Evolutionary conservation across 2,797 vertebrate species (phyloP).

Genomic region (Cyprinodon diabolis): DNA sequence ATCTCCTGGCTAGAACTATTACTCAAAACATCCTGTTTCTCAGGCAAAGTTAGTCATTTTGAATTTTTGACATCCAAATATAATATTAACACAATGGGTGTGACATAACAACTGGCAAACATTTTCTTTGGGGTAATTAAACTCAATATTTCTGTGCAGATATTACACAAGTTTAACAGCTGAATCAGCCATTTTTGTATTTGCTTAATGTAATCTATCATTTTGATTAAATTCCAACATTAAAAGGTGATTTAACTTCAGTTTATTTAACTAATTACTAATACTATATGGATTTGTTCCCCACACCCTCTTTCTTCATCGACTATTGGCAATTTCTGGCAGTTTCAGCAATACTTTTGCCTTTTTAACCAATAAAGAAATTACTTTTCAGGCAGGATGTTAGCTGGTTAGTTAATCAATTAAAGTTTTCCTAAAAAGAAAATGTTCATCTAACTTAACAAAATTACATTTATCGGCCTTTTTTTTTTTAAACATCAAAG

Average conservation of each 20-base stretch:
- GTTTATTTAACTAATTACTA: neutral
- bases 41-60: neutral
- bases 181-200: no score
- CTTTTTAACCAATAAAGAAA: neutral
- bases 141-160: neutral
- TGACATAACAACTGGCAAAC: neutral
- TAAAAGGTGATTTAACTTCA: neutral
- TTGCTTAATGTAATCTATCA: neutral
- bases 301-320: neutral
- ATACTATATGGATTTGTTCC: neutral
- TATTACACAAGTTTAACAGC: neutral
- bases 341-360: neutral
- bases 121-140: neutral
- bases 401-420: neutral
- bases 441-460: neutral
- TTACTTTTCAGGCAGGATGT: neutral
- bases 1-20: constrained; percentile 48
- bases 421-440: neutral
- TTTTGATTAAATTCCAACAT: neutral
- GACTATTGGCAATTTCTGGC: neutral
- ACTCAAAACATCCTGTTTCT: neutral
- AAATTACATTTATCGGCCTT: neutral
- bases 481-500: no score
- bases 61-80: neutral
- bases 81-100: neutral